These are phyloP conservation scores for Ceratotherium simum DNA, from an alignment of 2,113 vertebrate genomes.

Conservation along the genomic window DNA sequence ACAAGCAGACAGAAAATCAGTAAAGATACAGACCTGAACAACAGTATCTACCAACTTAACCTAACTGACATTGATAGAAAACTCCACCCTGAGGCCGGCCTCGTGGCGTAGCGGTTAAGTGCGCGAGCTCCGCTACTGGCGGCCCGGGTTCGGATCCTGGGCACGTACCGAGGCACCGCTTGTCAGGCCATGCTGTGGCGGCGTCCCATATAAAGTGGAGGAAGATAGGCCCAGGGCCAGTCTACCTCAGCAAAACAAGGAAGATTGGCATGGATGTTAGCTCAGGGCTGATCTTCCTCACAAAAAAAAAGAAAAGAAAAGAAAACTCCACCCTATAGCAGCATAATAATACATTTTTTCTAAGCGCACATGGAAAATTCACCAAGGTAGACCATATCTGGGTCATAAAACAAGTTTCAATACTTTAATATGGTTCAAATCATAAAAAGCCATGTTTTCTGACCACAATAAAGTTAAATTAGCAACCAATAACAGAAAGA, in stretches of 20 bases:
- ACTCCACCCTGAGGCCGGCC: neutral
- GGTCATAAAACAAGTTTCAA: neutral
- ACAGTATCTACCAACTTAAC: neutral
- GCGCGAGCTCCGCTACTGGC: too few relatives aligned
- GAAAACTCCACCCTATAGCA: neutral
- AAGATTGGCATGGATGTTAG: too few relatives aligned
- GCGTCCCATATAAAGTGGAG: too few relatives aligned
- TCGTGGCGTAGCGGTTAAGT: too few relatives aligned
- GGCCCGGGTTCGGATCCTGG: too few relatives aligned
- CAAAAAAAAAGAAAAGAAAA: neutral
- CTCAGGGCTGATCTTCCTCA: too few relatives aligned
- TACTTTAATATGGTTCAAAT: neutral
- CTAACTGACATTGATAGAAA: neutral
- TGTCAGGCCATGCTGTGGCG: too few relatives aligned
- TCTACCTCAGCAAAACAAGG: too few relatives aligned
- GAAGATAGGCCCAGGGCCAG: too few relatives aligned
- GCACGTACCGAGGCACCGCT: too few relatives aligned
- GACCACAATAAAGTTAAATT: neutral
- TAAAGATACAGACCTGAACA: neutral
- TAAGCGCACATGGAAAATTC: neutral
- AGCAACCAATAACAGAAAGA: neutral
- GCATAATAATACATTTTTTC: neutral
- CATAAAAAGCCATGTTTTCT: conserved; percentile 1
- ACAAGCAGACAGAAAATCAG: neutral
- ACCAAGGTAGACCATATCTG: neutral